A percentile compares a stretch with the other conserved stretches of the same genome.
Conservation (phyloP, 2,888 invertebrate species). For the Electrophaes corylata region DNA sequence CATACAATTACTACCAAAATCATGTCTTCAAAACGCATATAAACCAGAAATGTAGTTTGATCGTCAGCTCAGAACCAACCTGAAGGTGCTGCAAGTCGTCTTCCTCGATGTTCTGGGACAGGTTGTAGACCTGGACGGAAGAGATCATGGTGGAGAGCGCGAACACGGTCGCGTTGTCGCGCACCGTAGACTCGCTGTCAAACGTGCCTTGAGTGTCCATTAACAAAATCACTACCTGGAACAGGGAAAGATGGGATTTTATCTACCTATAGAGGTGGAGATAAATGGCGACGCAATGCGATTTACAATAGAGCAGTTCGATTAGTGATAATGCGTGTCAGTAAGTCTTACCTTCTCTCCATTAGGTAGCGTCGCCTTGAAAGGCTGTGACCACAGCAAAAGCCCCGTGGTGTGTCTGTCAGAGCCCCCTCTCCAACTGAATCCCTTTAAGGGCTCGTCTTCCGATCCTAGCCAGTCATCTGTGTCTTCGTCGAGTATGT, state of each 20-base stretch:
- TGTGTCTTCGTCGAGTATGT: slow-evolving; percentile 68
- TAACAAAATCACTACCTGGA: slow-evolving; percentile 92
- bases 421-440: slow-evolving; percentile 98
- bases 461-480: slow-evolving; percentile 95
- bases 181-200: slow-evolving; percentile 98
- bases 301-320: too few relatives aligned
- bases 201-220: slow-evolving; percentile 99
- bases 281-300: too few relatives aligned
- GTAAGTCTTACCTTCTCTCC: slow-evolving; percentile 88
- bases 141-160: slow-evolving; percentile 99
- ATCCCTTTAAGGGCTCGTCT: slow-evolving; percentile 92
- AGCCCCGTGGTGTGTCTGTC: slow-evolving; percentile 98
- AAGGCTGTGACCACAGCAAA: slow-evolving; percentile 97
- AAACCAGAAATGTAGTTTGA: too few relatives aligned
- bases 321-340: too few relatives aligned
- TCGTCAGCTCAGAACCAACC: slow-evolving; percentile 58
- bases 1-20: too few relatives aligned
- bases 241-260: too few relatives aligned
- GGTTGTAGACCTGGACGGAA: slow-evolving; percentile 97
- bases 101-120: slow-evolving; percentile 98
- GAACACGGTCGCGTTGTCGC: slow-evolving; percentile 99
- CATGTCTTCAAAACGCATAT: too few relatives aligned
- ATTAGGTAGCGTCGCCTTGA: slow-evolving; percentile 88
- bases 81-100: slow-evolving; percentile 98
- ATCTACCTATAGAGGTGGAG: too few relatives aligned